Percentiles rank a stretch among this genome's conserved stretches.
phyloP scores from a whole-genome alignment of 2,113 vertebrate genomes.

The Coregonus clupeaformis region DNA sequence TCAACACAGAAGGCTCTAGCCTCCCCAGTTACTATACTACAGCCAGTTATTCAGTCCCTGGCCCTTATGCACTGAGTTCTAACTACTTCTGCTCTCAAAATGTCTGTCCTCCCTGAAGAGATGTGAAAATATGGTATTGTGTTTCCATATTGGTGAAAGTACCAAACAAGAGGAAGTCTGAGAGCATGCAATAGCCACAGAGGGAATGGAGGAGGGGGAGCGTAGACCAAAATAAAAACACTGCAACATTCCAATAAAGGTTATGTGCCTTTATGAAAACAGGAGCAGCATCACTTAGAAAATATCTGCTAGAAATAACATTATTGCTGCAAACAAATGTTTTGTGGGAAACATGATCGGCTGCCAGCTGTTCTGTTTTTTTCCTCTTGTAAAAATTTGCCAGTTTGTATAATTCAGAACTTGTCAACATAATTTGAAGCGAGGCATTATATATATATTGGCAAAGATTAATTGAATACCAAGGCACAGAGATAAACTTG shows the following conservation, averaged over 20 bases:
- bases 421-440: background rate
- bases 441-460: background rate
- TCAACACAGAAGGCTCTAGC: no score
- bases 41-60: no score
- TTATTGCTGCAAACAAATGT: constrained; percentile 5
- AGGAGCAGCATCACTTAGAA: constrained; percentile 33
- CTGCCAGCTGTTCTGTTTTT: background rate
- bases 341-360: constrained; percentile 7
- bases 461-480: background rate
- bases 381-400: no score
- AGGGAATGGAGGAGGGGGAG: constrained; percentile 11
- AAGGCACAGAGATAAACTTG: background rate
- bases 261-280: constrained; percentile 9
- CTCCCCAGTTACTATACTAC: no score
- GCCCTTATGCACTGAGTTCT: background rate
- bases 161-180: constrained; percentile 1
- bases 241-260: constrained; percentile 35
- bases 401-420: background rate
- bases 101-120: background rate
- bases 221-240: constrained; percentile 33
- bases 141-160: background rate
- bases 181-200: constrained; percentile 15
- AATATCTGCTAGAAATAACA: constrained; percentile 45
- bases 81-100: background rate
- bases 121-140: background rate